Conservation (phyloP, 1,140 invertebrate species). For the Scaptomyza hsui region DNA sequence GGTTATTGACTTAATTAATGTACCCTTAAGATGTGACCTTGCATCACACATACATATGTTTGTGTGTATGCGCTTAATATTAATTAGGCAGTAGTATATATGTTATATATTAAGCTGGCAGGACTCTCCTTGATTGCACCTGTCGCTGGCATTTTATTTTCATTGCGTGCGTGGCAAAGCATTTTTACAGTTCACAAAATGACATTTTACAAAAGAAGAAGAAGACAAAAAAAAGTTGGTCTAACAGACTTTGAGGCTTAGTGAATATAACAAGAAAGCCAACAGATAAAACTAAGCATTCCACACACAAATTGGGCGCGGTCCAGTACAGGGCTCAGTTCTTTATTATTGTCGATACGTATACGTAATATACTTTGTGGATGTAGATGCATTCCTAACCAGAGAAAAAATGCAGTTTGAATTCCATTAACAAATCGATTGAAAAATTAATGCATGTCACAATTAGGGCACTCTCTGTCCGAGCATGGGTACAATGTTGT, state of each 20-base stretch:
- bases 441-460: background rate
- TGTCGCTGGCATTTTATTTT: conserved; percentile 59
- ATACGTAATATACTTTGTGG: background rate
- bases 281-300: background rate
- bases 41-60: background rate
- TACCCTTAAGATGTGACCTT: background rate
- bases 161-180: conserved; percentile 72
- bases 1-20: too few species aligned
- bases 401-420: too few species aligned
- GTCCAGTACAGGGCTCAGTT: conserved; percentile 1
- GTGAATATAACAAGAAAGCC: conserved; percentile 9
- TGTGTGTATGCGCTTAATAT: conserved; percentile 2
- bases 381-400: too few species aligned
- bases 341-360: background rate
- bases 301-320: conserved; percentile 17
- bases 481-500: background rate
- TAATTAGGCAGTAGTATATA: background rate
- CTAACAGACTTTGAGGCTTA: conserved; percentile 19
- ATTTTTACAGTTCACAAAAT: conserved; percentile 77
- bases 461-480: background rate
- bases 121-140: conserved; percentile 56
- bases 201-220: conserved; percentile 60
- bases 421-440: background rate
- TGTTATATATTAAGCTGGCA: background rate
- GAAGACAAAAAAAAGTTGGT: conserved; percentile 9